phyloP scores from a whole-genome alignment of 2,888 invertebrate genomes.

The Ommatoiulus sabulosus region DNA sequence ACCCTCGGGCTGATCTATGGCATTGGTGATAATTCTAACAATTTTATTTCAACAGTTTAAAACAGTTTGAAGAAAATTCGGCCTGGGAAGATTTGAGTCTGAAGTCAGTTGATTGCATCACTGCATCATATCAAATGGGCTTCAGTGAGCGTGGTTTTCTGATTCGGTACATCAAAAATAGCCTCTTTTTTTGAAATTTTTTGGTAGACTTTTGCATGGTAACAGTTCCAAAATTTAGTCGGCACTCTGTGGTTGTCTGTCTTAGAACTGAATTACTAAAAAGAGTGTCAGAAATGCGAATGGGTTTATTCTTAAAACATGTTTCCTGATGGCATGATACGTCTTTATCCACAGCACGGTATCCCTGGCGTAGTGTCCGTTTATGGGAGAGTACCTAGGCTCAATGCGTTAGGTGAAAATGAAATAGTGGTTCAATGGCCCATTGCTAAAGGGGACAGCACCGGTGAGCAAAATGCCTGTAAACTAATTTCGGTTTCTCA shows the following conservation, averaged over 20 bases:
- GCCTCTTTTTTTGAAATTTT: background rate
- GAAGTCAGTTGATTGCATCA: conserved; percentile 35
- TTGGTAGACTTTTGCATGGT: conserved; percentile 16
- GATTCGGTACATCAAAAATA: background rate
- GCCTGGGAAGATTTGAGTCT: background rate
- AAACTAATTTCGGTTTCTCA: background rate
- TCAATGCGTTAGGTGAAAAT: conserved; percentile 36
- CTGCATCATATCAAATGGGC: conserved; percentile 39
- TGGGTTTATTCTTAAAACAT: background rate
- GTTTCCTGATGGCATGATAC: conserved; percentile 49
- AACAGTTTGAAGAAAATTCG: background rate
- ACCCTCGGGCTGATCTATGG: background rate
- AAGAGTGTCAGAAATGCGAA: background rate
- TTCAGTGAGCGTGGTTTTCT: conserved; percentile 52
- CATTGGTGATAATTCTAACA: background rate
- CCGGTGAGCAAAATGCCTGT: conserved; percentile 39
- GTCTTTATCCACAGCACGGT: conserved; percentile 55
- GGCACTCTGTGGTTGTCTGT: background rate
- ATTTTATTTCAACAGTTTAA: conserved; percentile 50
- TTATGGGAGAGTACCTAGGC: conserved; percentile 7
- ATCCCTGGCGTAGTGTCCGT: conserved; percentile 20
- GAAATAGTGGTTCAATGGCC: conserved; percentile 8
- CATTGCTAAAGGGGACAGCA: conserved; percentile 37
- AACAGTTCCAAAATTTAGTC: background rate
- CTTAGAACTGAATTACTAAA: background rate